A percentile compares a stretch with the other conserved stretches of the same genome.
Conservation (phyloP, 2,797 vertebrate species). For the Microcaecilia unicolor region DNA sequence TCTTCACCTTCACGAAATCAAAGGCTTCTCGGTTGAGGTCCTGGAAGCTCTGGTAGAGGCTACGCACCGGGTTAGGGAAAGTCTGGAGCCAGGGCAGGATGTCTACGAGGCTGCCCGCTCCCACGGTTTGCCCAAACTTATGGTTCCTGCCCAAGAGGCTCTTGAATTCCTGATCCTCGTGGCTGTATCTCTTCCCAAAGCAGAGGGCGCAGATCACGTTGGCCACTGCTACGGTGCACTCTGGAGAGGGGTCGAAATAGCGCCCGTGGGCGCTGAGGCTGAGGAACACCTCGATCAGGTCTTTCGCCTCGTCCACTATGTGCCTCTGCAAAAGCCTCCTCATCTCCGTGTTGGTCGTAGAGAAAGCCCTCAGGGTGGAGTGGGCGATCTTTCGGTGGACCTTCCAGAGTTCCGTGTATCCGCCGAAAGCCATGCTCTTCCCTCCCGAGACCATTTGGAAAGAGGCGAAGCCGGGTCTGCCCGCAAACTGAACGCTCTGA, state of each 20-base stretch:
- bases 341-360: constrained; percentile 51
- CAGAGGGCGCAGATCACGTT: constrained; percentile 72
- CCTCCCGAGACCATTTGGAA: constrained; percentile 60
- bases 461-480: constrained; percentile 70
- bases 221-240: constrained; percentile 60
- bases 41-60: constrained; percentile 57
- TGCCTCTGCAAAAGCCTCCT: constrained; percentile 62
- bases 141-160: constrained; percentile 45
- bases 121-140: constrained; percentile 65
- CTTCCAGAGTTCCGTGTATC: constrained; percentile 61
- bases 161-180: constrained; percentile 61
- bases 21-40: constrained; percentile 60
- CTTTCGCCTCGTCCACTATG: constrained; percentile 55
- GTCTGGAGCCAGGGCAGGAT: constrained; percentile 70
- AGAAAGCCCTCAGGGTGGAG: constrained; percentile 61
- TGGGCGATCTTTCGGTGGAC: constrained; percentile 64
- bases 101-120: constrained; percentile 73
- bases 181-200: constrained; percentile 70
- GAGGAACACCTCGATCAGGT: constrained; percentile 51
- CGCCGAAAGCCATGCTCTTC: constrained; percentile 55
- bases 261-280: constrained; percentile 25
- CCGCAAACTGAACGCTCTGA: constrained; percentile 65
- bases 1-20: constrained; percentile 52
- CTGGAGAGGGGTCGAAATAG: constrained; percentile 53
- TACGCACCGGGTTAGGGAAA: constrained; percentile 69